Evolutionary conservation across 2,797 vertebrate species (phyloP), one percentile per base, ranked within the genome.

Genomic region (Clarias platycephalus): DNA sequence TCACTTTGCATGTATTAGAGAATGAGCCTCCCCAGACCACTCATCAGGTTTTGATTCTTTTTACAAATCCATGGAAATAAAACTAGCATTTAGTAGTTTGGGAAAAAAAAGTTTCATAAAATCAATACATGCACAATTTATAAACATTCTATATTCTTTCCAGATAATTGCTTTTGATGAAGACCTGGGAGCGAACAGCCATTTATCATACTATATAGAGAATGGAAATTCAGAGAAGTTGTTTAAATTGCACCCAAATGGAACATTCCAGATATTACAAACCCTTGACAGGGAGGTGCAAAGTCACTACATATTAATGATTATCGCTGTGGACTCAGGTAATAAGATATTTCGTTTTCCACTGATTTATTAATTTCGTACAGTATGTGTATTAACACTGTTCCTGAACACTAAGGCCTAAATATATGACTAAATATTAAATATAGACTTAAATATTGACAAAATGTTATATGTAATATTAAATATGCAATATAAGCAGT

Each of bases 321-420:
- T 95, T 49, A 90, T 90, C 57, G 93, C 94, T 85, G 91, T 93
- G 72, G 95, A 96, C 91, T 93, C 94, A 92, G 95, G 95, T 95
- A 90, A 91, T 81, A 70, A 22, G 40, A 81, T 64, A 4, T 2
- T 37, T 81, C 13, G 9, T 74, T 85, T 37, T n/a, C 53, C 44
- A 16, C 57, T 15, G 49, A 24, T 63, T 58, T 16, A 13, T 20
- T 22, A 58, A 34, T 57, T 55, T 57, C 16, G 22, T 76, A n/a
- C n/a, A n/a, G n/a, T n/a, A 8, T 18, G 3, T 13, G 28, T 28
- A 34, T 57, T 76, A 26, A 31, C 12, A 72, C 16, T 57, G 26
- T 34, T 20, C 22, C 28, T 24, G 20, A 55, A 16, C 31, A 31
- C 49, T 55, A 20, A 75, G 7, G 20, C n/a, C 8, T 28, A 74